These are phyloP conservation scores for Mormyrus iriodes DNA, from an alignment of 2,113 vertebrate species.

Conservation along the genomic window DNA sequence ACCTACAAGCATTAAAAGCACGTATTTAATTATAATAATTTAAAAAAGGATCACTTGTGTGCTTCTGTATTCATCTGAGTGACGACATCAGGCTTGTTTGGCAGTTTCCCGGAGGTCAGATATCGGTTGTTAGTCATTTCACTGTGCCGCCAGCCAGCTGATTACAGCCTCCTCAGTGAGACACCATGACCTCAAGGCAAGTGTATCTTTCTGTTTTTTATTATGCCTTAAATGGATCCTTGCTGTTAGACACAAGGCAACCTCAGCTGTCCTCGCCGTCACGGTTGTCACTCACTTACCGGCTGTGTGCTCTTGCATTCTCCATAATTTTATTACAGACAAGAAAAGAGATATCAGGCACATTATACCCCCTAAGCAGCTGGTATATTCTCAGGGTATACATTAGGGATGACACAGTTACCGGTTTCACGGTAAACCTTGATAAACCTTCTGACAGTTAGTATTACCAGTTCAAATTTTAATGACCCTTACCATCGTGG, in stretches of 20 bases:
- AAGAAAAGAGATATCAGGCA: not conserved
- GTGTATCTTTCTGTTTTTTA: conserved; percentile 1
- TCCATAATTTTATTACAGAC: not conserved
- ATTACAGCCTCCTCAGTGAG: not conserved
- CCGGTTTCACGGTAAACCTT: too few relatives aligned
- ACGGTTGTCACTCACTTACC: not conserved
- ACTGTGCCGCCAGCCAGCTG: not conserved
- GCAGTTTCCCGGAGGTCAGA: not conserved
- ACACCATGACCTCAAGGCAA: not conserved
- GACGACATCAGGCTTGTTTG: not conserved
- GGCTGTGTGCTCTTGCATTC: not conserved
- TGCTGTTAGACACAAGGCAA: not conserved
- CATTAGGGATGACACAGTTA: too few relatives aligned
- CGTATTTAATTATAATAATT: not conserved
- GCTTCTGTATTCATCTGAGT: conserved; percentile 4
- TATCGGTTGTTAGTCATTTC: conserved; percentile 6
- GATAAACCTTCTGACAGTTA: too few relatives aligned
- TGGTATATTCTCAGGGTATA: not conserved
- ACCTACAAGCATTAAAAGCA: not conserved
- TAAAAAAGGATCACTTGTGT: conserved; percentile 1
- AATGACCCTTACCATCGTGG: too few relatives aligned
- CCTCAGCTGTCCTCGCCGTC: not conserved
- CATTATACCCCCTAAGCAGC: not conserved
- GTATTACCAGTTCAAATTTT: too few relatives aligned
- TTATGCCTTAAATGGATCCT: conserved; percentile 1